Evolutionary conservation across 1,140 invertebrate species (phyloP), one percentile per base, ranked within the genome.

Genomic region (Drosophila arawakana): DNA sequence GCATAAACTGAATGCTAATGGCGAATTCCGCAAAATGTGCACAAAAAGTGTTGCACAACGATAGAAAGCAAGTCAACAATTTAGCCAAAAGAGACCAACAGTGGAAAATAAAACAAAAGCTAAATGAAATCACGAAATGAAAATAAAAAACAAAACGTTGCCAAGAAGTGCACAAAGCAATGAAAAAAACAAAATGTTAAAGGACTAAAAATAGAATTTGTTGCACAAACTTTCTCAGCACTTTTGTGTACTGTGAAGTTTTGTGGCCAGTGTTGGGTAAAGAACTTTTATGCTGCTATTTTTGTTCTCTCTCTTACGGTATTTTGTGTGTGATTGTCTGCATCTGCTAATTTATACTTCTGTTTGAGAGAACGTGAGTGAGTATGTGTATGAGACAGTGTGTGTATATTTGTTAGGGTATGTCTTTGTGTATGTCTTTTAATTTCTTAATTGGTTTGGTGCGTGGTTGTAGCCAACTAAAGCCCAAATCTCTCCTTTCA

Each of bases 391-490:
- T 68, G 63, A 59, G 11, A 73, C 41, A 52, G 62, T 7, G 9
- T 63, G n/a, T 71, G 15, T 47, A 44, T 52, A 34, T 55, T 39
- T 70, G 15, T 61, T 25, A 55, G 54, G 10, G 44, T 50, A 69
- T 85, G 75, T 76, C 67, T 65, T 67, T 83, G 80, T 89, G 89
- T 89, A 81, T 89, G 81, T 76, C 85, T 79, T 89, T 81, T 84
- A 89, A 89, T 89, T 89, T 89, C 85, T 89, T 89, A 89, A 89
- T 89, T 89, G 80, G 84, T 79, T 84, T 62, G 75, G 50, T 73
- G 80, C 74, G 59, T 78, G 68, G 62, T 55, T 41, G 41, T 41
- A 59, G 55, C 61, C 30, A 71, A 57, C 54, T 47, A 49, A 62
- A 62, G 59, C 47, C 50, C 54, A 65, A 66, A 59, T 67, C 55